Base-by-base conservation (phyloP, 2,113 vertebrate species). In the Holacanthus passer region DNA sequence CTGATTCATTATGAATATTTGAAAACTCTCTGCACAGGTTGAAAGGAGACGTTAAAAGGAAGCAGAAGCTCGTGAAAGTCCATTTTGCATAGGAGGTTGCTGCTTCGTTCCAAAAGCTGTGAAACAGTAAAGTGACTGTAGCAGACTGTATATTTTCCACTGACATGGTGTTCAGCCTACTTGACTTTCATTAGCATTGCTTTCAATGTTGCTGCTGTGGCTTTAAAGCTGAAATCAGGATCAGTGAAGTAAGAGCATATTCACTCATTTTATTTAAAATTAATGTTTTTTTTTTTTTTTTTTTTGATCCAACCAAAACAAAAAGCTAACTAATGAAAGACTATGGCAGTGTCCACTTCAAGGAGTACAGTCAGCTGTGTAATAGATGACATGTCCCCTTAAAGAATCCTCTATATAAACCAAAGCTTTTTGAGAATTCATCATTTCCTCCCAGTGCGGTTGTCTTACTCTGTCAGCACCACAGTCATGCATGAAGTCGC, bases 391-490 rank as follows among this genome's bases (percentile, higher is more conserved):
- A 72, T 71, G 27, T 75, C 32, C 27, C 20, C 41, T 70, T 53
- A 53, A 85, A 67, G 41, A 81, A 73, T 72, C 56, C 67, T 65
- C 68, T 75, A 32, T 84, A 62, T 58, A 62, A 84, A 87, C 64
- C 59, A 70, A 43, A 65, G 65, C 72, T 52, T 84, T n/a, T 82
- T 67, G 50, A 83, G 66, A 87, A 88, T 83, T 77, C 73, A 83
- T 87, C 32, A 81, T 86, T 81, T 88, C 71, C 74, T 83, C 84
- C 52, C 59, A 55, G 50, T 86, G 76, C 17, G 67, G 83, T 58
- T 79, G 77, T 83, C 74, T 89, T 53, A 45, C 66, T 80, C 69
- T 89, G 88, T 90, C 89, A 92, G 81, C 87, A 74, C 88, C 32
- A 88, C 77, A 83, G 74, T 87, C 71, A 87, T 73, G 79, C 81